These are phyloP conservation scores for Rhadina sibilatrix DNA, from an alignment of 2,113 vertebrate species.

Conservation along the genomic window DNA sequence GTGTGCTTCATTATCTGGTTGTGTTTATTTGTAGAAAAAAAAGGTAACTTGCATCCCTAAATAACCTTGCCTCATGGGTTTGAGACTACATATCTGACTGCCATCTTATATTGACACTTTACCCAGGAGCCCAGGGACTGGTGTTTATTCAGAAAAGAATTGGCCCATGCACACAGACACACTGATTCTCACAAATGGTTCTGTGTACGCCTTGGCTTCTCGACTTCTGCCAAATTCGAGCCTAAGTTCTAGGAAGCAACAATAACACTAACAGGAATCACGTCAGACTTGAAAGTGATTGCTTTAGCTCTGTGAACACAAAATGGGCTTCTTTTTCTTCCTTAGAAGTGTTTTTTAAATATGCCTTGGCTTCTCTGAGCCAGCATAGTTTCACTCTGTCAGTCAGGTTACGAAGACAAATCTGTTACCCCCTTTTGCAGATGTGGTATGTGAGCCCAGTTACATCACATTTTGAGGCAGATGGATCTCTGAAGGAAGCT, in stretches of 20 bases:
- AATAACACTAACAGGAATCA: constrained; percentile 22
- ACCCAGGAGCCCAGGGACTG: background rate
- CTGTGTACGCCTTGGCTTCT: background rate
- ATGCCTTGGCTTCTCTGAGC: background rate
- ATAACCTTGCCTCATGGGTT: background rate
- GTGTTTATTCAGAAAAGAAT: constrained; percentile 4
- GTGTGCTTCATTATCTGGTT: background rate
- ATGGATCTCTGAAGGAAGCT: constrained; percentile 17
- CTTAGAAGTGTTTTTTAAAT: constrained; percentile 1
- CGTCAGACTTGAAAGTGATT: background rate
- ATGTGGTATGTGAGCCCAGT: background rate
- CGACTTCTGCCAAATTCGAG: constrained; percentile 3
- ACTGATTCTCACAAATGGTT: constrained; percentile 20
- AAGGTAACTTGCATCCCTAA: background rate
- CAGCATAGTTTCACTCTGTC: background rate
- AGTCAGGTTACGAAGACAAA: background rate
- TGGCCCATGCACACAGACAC: background rate
- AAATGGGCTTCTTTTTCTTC: background rate
- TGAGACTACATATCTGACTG: background rate
- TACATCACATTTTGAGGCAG: constrained; percentile 4
- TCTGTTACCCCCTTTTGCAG: background rate
- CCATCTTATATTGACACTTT: background rate
- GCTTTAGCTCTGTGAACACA: background rate
- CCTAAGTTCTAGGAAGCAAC: constrained; percentile 49
- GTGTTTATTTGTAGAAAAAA: background rate